Base-by-base conservation (phyloP, 2,113 vertebrate genomes). In the Cyanoramphus novaezelandiae region DNA sequence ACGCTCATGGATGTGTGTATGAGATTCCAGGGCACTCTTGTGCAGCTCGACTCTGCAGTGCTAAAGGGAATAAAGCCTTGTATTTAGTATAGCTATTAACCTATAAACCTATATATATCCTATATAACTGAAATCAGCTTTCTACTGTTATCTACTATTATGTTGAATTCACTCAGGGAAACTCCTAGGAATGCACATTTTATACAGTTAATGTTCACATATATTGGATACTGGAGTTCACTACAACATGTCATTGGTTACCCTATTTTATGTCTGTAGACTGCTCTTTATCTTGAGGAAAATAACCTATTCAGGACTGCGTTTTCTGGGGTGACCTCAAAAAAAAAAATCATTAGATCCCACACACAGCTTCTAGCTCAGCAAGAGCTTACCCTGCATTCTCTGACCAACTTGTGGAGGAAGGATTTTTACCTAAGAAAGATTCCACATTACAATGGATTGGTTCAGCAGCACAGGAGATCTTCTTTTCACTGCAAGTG, bases 1-100 rank as follows among this genome's bases (percentile, higher is more conserved):
- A 28, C 17, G 14, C 3, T 6, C 2, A 0, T 11, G 11, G 41
- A 19, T 13, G 7, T 17, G 21, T 8, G 3, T 7, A 39, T 19
- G 11, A 18, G 23, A 39, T 35, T 23, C 39, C 25, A 19, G 28
- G 1, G 21, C 18, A 10, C 16, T 24, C 46, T 11, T 23, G 37
- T 3, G 1, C 24, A 59, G 27, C 44, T 49, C 17, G 35, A 10
- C 50, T 75, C 78, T 33, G 39, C 28, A 21, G 28, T 2, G 31
- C 50, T n/a, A 57, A 24, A 3, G 8, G 39, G 10, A 88, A 19
- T 41, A 35, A 71, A 63, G 21, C 17, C 28, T 80, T 52, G 49
- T 29, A 17, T 63, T 82, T 21, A 57, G 62, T 27, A 4, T 4
- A 37, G 20, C 50, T 67, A 18, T 71, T 77, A 74, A 35, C 11